Conservation (phyloP, 2,113 vertebrate species). For the Seriola aureovittata region DNA sequence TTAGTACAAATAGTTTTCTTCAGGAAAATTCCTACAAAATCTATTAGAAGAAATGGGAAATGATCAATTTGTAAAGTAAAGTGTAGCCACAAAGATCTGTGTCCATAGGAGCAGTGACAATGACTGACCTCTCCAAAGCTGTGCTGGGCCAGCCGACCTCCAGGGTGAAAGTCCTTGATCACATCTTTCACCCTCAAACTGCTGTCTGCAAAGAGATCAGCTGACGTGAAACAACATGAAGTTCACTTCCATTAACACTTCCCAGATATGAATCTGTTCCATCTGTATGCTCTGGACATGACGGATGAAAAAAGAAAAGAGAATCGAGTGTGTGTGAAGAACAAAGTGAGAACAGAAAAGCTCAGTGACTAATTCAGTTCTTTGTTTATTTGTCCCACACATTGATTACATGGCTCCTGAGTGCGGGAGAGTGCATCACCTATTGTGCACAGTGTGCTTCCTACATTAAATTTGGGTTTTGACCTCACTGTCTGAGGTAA, state of each 20-base stretch:
- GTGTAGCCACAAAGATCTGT: not conserved
- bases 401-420: not conserved
- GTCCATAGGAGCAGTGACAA: not conserved
- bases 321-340: not conserved
- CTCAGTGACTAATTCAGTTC: not conserved
- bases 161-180: conserved; percentile 86
- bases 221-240: not conserved
- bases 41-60: not conserved
- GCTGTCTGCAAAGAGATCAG: conserved; percentile 83
- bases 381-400: not conserved
- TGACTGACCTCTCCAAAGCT: conserved; percentile 85
- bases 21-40: not conserved
- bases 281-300: not conserved
- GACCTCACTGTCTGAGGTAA: conserved; percentile 1
- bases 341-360: not conserved
- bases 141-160: conserved; percentile 82
- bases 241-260: not conserved
- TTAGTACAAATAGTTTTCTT: not conserved
- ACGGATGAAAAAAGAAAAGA: not conserved
- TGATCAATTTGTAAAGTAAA: not conserved
- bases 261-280: not conserved
- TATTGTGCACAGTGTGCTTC: conserved; percentile 7
- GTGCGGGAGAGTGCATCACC: not conserved
- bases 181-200: conserved; percentile 89
- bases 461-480: conserved; percentile 18